phyloP scores from a whole-genome alignment of 2,888 invertebrate species.

The Dinocampus coccinellae region DNA sequence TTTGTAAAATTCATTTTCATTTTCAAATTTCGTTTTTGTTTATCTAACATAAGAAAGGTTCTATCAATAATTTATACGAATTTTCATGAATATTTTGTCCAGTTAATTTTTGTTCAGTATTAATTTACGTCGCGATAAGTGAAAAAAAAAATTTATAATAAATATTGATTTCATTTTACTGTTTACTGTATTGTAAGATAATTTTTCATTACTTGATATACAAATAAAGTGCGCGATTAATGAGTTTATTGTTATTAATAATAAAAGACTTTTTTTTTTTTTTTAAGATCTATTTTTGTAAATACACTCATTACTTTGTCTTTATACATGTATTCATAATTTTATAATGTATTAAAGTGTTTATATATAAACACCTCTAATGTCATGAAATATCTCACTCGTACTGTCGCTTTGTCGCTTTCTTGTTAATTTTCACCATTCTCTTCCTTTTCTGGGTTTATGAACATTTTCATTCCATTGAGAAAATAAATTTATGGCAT shows the following conservation, averaged over 20 bases:
- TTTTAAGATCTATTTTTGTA: slow-evolving; percentile 26
- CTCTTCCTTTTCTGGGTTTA: background rate
- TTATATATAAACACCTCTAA: slow-evolving; percentile 55
- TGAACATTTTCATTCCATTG: background rate
- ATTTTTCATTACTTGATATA: slow-evolving; percentile 18
- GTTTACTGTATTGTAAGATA: slow-evolving; percentile 25
- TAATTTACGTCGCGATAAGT: slow-evolving; percentile 57
- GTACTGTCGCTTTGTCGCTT: slow-evolving; percentile 35
- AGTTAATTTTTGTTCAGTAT: slow-evolving; percentile 35
- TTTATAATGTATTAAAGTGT: slow-evolving; percentile 41
- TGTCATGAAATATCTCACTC: slow-evolving; percentile 61
- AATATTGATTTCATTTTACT: slow-evolving; percentile 42
- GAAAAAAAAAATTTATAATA: slow-evolving; percentile 55
- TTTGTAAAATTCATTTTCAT: slow-evolving; percentile 24
- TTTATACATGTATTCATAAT: slow-evolving; percentile 31
- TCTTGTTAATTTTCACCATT: slow-evolving; percentile 10
- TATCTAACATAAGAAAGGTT: too few relatives aligned
- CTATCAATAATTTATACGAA: slow-evolving; percentile 3
- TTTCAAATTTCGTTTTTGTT: background rate
- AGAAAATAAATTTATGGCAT: background rate
- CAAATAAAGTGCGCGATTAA: background rate
- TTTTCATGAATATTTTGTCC: slow-evolving; percentile 30
- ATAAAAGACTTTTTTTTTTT: slow-evolving; percentile 21
- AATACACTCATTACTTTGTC: slow-evolving; percentile 21
- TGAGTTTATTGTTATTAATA: slow-evolving; percentile 19